Percentiles rank a stretch among this genome's conserved stretches.
phyloP scores from a whole-genome alignment of 2,888 invertebrate species.

The Periphyllus acericola region DNA sequence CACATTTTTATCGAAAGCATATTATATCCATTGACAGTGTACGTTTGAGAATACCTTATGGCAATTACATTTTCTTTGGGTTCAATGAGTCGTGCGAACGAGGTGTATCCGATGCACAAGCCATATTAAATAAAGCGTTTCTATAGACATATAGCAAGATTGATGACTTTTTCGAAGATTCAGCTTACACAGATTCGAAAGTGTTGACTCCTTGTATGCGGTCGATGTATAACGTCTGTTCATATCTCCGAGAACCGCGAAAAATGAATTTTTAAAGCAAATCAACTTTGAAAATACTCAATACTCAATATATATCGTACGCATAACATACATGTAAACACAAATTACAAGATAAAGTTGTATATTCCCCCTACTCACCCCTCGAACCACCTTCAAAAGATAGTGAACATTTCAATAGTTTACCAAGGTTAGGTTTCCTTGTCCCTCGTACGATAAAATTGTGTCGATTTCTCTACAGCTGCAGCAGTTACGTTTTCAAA shows the following conservation, averaged over 20 bases:
- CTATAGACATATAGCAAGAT: constrained; percentile 8
- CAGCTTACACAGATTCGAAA: neutral
- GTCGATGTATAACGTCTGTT: constrained; percentile 2
- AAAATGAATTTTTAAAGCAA: constrained; percentile 1
- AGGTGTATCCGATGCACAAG: neutral
- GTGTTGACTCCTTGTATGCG: neutral
- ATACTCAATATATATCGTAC: too few relatives aligned
- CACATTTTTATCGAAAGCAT: too few relatives aligned
- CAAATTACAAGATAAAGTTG: too few relatives aligned
- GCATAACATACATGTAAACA: too few relatives aligned
- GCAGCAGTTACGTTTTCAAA: too few relatives aligned
- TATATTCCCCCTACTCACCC: too few relatives aligned
- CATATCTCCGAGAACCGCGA: neutral
- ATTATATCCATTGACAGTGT: neutral
- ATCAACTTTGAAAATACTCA: neutral
- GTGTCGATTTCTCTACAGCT: too few relatives aligned
- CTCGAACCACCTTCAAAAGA: too few relatives aligned
- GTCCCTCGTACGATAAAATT: too few relatives aligned
- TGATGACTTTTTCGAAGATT: constrained; percentile 11
- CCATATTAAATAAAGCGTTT: neutral
- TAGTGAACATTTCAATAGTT: too few relatives aligned
- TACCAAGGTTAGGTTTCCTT: too few relatives aligned
- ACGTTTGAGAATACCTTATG: neutral
- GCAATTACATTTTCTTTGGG: neutral
- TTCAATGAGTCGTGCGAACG: neutral